A percentile compares a stretch with the other conserved stretches of the same genome.
Conservation (phyloP, 2,113 vertebrate species). For the Ia io region DNA sequence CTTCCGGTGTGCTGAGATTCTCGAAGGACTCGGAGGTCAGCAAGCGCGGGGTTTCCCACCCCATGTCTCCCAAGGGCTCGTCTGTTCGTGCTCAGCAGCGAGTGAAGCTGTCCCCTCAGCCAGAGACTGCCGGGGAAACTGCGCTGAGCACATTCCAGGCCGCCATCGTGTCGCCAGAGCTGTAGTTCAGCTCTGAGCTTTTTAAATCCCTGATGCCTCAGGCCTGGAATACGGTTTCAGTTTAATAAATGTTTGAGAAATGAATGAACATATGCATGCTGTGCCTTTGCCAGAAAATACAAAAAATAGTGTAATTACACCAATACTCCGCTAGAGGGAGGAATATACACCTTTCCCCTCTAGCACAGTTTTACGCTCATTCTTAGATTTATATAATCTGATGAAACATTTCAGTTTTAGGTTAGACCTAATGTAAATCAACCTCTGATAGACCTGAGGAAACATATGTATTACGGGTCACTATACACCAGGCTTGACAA, state of each 20-base stretch:
- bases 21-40: no score
- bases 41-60: no score
- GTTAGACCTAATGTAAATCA: background rate
- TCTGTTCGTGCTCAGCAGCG: no score
- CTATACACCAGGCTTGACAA: background rate
- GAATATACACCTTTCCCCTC: background rate
- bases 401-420: background rate
- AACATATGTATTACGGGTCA: background rate
- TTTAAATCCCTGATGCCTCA: background rate
- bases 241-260: conserved; percentile 4
- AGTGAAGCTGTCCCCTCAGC: no score
- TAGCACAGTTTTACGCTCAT: background rate
- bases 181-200: no score
- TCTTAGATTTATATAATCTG: background rate
- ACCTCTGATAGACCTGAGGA: background rate
- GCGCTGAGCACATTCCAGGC: no score
- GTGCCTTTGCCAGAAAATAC: background rate
- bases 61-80: no score
- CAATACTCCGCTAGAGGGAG: background rate
- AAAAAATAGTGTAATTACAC: background rate
- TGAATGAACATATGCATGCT: background rate
- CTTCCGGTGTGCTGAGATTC: no score
- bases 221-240: background rate
- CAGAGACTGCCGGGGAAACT: no score
- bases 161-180: no score